Evolutionary conservation across 2,888 invertebrate species (phyloP), one percentile per base, ranked within the genome.

Genomic region (Gasteruption jaculator): DNA sequence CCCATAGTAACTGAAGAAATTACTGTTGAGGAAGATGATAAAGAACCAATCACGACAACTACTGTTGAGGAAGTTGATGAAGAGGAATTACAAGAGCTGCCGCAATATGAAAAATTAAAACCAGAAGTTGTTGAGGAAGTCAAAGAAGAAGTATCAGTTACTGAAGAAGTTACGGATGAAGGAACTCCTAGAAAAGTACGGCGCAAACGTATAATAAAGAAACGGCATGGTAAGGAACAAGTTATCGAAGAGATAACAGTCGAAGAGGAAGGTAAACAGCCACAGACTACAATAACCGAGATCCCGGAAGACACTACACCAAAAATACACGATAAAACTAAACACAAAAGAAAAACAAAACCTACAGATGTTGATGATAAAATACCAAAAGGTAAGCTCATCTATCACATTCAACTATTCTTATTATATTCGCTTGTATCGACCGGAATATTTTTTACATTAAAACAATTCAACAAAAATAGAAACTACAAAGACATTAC

Each of bases 181-280:
- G 69, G 35, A 61, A 63, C 47, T 58, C 73, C 46, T 60, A 64
- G 41, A 10, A 52, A 56, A 49, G 49, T 61, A 7, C 50, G 57
- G 10, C 62, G 61, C 34, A 67, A 61, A 46, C 61, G 59, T 21
- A 53, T 58, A 2, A 61, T 63, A 24, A 54, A 32, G 37, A 71
- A 62, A 46, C 73, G 71, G 47, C 65, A 69, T 35, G 75, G 73
- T 46, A 63, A 69, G 24, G 62, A 70, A 49, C 68, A 74, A 53
- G 71, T 74, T 50, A 60, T 72, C 26, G 72, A 74, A 62, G 73
- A 74, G 41, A 57, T 71, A 5, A 73, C 73, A 45, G 57, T 71
- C 20, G 56, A 72, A 46, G 65, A 68, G 35, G 75, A 73, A 46
- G 72, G 66, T 38, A 71, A 74, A 52, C 65, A 74, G 60, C 71